Evolutionary conservation across 2,888 invertebrate genomes (phyloP).

Genomic region (Polia nebulosa): DNA sequence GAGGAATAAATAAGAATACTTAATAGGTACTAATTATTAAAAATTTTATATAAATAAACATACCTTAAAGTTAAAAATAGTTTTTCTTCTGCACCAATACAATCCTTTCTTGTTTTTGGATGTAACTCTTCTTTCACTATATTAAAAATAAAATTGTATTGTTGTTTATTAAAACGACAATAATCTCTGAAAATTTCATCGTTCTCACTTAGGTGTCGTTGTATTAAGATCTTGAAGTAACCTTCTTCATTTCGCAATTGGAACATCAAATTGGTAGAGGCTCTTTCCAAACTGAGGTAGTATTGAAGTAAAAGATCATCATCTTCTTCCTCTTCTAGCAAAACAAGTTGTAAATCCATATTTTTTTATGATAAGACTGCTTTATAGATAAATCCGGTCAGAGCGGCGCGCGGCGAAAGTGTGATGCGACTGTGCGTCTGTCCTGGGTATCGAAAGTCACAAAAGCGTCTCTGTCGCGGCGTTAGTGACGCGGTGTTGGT

Average conservation of each 20-base stretch:
- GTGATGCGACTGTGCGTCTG: too few species aligned
- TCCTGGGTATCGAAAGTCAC: conserved; percentile 5
- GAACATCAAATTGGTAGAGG: conserved; percentile 23
- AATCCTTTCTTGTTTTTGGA: conserved; percentile 16
- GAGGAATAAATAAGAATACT: conserved; percentile 20
- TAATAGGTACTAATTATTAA: conserved; percentile 8
- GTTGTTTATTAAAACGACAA: conserved; percentile 23
- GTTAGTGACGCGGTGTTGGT: conserved; percentile 6
- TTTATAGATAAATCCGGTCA: neutral
- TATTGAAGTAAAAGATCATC: conserved; percentile 8
- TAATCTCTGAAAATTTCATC: conserved; percentile 22
- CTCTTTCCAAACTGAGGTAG: conserved; percentile 21
- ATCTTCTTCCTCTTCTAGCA: conserved; percentile 4
- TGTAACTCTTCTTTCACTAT: conserved; percentile 20
- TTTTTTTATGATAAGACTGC: neutral
- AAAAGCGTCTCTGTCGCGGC: conserved; percentile 11
- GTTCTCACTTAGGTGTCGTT: conserved; percentile 20
- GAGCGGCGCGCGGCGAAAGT: conserved; percentile 1
- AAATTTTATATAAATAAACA: neutral
- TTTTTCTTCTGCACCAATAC: conserved; percentile 17
- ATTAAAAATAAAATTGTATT: conserved; percentile 14
- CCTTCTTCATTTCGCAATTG: conserved; percentile 18
- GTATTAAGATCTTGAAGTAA: conserved; percentile 24
- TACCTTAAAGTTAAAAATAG: conserved; percentile 5
- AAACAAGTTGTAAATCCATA: conserved; percentile 2